Percentiles rank a stretch among this genome's conserved stretches.
phyloP scores from a whole-genome alignment of 2,797 vertebrate species.

The Chromis chromis region DNA sequence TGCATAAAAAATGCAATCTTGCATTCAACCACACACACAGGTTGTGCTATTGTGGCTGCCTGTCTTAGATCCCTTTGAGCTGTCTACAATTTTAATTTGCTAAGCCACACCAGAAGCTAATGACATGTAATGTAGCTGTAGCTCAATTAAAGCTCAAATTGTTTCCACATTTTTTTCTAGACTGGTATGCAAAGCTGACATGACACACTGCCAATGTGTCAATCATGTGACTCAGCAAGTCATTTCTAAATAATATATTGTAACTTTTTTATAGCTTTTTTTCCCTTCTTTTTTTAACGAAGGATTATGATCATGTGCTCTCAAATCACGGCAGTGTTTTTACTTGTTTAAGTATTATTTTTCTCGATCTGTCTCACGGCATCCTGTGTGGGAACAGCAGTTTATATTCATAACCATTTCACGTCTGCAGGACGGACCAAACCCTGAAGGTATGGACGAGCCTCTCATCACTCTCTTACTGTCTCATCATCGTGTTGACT shows the following conservation, averaged over 20 bases:
- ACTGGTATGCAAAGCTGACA: background rate
- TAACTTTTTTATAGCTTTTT: background rate
- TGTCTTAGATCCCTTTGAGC: slow-evolving; percentile 8
- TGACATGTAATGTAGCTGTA: slow-evolving; percentile 9
- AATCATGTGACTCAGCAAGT: slow-evolving; percentile 22
- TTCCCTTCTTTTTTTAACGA: no score
- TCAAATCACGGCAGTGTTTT: slow-evolving; percentile 19
- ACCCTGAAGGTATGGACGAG: slow-evolving; percentile 64
- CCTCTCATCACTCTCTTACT: slow-evolving; percentile 77
- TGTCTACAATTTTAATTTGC: slow-evolving; percentile 9
- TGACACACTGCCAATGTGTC: background rate
- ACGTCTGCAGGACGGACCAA: slow-evolving; percentile 51
- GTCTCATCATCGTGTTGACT: slow-evolving; percentile 71
- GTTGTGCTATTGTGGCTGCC: background rate
- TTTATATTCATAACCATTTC: slow-evolving; percentile 69
- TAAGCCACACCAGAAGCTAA: slow-evolving; percentile 12
- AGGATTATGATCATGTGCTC: background rate
- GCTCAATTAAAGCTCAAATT: slow-evolving; percentile 15
- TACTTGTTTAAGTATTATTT: background rate
- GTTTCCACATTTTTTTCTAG: slow-evolving; percentile 23
- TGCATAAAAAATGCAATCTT: background rate
- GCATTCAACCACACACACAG: background rate
- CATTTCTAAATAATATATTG: slow-evolving; percentile 9
- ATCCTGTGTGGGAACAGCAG: slow-evolving; percentile 27
- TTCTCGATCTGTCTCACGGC: slow-evolving; percentile 19